phyloP scores from a whole-genome alignment of 2,113 vertebrate species.

The western clawed frog (Xenopus tropicalis) region DNA sequence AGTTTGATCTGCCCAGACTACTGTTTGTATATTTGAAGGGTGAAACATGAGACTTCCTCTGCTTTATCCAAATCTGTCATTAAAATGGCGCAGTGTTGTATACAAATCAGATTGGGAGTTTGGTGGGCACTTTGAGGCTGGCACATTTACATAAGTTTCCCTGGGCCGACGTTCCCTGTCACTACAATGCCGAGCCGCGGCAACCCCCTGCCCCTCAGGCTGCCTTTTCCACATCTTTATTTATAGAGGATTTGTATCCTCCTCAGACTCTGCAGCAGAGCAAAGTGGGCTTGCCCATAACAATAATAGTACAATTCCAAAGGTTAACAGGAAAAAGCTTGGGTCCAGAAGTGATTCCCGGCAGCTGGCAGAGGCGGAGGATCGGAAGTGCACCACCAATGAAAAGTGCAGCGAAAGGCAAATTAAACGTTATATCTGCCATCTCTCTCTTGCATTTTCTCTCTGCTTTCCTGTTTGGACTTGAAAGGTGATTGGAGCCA shows the following conservation, averaged over 20 bases:
- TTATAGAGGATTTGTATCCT: conserved; percentile 59
- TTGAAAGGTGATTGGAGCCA: conserved; percentile 94
- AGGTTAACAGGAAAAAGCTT: conserved; percentile 90
- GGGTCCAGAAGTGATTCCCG: conserved; percentile 77
- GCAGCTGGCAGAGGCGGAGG: conserved; percentile 76
- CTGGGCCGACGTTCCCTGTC: too few relatives aligned
- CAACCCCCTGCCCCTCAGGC: conserved; percentile 9
- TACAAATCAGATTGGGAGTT: too few relatives aligned
- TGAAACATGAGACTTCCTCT: too few relatives aligned
- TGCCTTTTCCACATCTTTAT: conserved; percentile 56
- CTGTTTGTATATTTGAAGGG: too few relatives aligned
- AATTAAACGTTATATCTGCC: conserved; percentile 93
- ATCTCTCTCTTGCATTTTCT: conserved; percentile 83
- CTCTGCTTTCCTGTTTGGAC: conserved; percentile 98
- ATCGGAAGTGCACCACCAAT: conserved; percentile 77
- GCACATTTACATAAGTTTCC: too few relatives aligned
- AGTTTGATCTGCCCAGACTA: too few relatives aligned
- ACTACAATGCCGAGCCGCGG: too few relatives aligned
- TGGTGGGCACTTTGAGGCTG: too few relatives aligned
- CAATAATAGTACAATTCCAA: conserved; percentile 79
- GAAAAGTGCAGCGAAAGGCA: conserved; percentile 88
- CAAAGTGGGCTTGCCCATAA: conserved; percentile 65
- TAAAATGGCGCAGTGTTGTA: too few relatives aligned
- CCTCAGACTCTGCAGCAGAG: conserved; percentile 62
- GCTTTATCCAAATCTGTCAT: too few relatives aligned